Percentiles rank a stretch among this genome's conserved stretches.
Evolutionary conservation across 2,797 vertebrate species (phyloP).

Genomic region (Pampus argenteus): DNA sequence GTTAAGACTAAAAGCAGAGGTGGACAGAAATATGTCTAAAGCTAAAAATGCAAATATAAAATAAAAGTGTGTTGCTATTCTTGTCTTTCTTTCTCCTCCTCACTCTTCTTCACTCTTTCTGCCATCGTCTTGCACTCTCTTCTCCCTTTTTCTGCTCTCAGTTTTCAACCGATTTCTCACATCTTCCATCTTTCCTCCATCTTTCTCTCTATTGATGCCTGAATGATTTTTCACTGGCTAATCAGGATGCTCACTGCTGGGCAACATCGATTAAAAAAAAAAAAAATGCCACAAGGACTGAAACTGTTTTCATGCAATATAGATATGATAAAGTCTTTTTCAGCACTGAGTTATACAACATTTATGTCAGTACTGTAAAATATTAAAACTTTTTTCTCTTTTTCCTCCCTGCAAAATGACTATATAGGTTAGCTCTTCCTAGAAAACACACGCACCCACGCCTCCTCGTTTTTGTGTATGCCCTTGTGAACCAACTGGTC

Average conservation of each 20-base stretch:
- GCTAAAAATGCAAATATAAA: no score
- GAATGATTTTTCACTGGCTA: slow-evolving; percentile 11
- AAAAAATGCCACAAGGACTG: slow-evolving; percentile 1
- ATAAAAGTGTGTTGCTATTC: no score
- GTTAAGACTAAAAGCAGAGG: no score
- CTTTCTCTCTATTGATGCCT: slow-evolving; percentile 14
- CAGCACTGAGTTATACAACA: not conserved
- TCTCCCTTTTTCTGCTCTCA: not conserved
- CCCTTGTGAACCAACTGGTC: slow-evolving; percentile 44
- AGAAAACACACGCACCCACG: not conserved
- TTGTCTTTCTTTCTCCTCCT: not conserved
- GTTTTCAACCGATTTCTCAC: not conserved
- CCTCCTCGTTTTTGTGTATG: slow-evolving; percentile 10
- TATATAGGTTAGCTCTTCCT: slow-evolving; percentile 11
- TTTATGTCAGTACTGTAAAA: not conserved
- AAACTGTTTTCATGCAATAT: slow-evolving; percentile 1
- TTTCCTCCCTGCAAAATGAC: not conserved
- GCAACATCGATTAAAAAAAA: slow-evolving; percentile 10
- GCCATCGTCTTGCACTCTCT: not conserved
- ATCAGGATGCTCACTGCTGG: slow-evolving; percentile 13
- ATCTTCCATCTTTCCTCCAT: slow-evolving; percentile 1
- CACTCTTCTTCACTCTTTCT: slow-evolving; percentile 7
- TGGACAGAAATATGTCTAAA: no score
- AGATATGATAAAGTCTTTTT: not conserved
- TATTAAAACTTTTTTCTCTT: not conserved